Conservation (phyloP, 2,797 vertebrate species). For the Falco columbarius region DNA sequence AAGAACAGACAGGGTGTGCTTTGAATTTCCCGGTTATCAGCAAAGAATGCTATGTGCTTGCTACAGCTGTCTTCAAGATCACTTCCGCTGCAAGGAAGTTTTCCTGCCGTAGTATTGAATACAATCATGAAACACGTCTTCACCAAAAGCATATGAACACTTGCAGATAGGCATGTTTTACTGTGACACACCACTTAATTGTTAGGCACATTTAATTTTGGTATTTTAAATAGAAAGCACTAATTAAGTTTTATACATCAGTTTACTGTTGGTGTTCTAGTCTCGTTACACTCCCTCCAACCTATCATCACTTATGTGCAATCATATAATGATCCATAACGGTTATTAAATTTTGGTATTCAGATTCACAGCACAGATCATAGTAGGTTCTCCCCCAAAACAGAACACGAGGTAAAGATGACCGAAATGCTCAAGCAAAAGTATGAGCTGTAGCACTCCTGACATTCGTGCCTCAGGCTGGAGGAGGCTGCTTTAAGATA, state of each 20-base stretch:
- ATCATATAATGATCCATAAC: background rate
- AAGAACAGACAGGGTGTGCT: background rate
- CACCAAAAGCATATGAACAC: background rate
- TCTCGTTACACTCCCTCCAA: background rate
- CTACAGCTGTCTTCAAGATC: background rate
- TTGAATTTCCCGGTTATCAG: background rate
- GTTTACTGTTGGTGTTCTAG: background rate
- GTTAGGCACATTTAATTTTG: background rate
- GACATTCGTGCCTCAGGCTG: background rate
- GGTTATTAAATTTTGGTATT: background rate
- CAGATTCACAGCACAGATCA: background rate
- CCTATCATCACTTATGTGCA: background rate
- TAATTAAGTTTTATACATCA: background rate
- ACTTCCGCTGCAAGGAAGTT: background rate
- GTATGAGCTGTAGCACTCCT: background rate
- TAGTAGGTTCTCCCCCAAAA: background rate
- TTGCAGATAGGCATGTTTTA: background rate
- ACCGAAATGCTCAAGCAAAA: background rate
- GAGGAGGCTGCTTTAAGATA: background rate
- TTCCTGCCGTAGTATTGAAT: background rate
- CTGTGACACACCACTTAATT: background rate
- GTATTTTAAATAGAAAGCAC: background rate
- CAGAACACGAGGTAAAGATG: background rate
- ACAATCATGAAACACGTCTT: rapidly evolving
- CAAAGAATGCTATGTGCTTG: background rate